Evolutionary conservation across 2,113 vertebrate genomes (phyloP).

Genomic region (Cichladusa arquata): DNA sequence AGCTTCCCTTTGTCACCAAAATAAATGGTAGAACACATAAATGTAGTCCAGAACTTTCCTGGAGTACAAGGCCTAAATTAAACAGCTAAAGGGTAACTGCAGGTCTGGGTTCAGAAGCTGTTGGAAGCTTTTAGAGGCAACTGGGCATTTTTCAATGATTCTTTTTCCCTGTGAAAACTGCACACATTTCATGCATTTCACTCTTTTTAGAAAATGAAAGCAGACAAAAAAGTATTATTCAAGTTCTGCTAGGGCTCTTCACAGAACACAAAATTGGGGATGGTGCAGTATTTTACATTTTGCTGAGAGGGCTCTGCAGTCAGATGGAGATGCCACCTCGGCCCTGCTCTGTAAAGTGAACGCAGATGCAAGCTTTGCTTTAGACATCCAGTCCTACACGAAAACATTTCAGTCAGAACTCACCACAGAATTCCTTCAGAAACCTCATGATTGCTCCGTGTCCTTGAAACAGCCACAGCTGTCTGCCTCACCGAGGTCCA

Average conservation of each 20-base stretch:
- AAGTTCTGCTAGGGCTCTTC: neutral
- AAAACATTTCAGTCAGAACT: neutral
- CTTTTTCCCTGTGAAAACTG: neutral
- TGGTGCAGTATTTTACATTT: neutral
- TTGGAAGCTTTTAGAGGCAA: neutral
- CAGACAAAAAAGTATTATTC: neutral
- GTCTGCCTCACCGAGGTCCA: neutral
- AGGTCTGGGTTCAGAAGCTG: neutral
- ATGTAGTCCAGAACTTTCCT: neutral
- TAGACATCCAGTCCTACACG: too few relatives aligned
- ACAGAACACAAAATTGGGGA: neutral
- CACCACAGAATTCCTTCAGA: neutral
- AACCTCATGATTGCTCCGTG: accelerated
- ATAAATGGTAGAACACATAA: neutral
- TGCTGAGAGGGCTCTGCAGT: neutral
- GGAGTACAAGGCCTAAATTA: neutral
- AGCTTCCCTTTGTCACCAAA: constrained; percentile 6
- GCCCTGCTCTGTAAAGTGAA: neutral
- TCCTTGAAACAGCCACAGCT: neutral
- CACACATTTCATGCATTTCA: neutral
- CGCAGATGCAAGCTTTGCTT: neutral
- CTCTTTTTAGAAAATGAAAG: neutral
- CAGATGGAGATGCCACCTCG: neutral
- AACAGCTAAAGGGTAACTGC: neutral
- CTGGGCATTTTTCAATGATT: neutral